Percentiles rank a stretch among this genome's conserved stretches.
phyloP scores from a whole-genome alignment of 1,140 invertebrate species.

The Ptiloglossa arizonensis region DNA sequence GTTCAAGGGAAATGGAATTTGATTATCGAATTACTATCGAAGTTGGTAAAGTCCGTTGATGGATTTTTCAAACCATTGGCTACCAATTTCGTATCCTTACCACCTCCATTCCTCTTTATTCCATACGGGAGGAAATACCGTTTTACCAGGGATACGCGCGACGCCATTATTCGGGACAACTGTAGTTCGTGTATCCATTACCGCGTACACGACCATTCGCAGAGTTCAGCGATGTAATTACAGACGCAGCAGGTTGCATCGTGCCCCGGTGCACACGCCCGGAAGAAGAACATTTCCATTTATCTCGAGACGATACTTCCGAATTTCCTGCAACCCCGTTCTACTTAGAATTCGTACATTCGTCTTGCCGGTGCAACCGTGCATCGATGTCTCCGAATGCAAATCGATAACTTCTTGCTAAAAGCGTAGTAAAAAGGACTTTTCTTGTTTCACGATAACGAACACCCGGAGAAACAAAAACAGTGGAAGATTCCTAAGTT shows the following conservation, averaged over 20 bases:
- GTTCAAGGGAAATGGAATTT: too few species aligned
- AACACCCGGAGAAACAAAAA: too few species aligned
- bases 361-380: too few species aligned
- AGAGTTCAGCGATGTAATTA: constrained; percentile 29
- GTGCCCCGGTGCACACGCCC: neutral
- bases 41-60: neutral
- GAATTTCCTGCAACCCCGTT: neutral
- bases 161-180: constrained; percentile 53
- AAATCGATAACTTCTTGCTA: too few species aligned
- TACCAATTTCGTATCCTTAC: constrained; percentile 34
- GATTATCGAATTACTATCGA: too few species aligned
- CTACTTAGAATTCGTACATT: neutral
- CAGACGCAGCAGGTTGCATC: constrained; percentile 30
- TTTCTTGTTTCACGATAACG: too few species aligned
- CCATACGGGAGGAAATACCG: too few species aligned
- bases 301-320: neutral
- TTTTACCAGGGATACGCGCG: constrained; percentile 48
- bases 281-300: neutral
- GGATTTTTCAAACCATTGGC: neutral
- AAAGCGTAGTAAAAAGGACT: too few species aligned
- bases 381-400: too few species aligned
- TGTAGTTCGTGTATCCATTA: constrained; percentile 56
- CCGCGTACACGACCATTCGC: constrained; percentile 48
- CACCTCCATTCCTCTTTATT: too few species aligned
- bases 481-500: too few species aligned